phyloP scores from a whole-genome alignment of 2,797 vertebrate genomes.

The Onychomys arenicola region DNA sequence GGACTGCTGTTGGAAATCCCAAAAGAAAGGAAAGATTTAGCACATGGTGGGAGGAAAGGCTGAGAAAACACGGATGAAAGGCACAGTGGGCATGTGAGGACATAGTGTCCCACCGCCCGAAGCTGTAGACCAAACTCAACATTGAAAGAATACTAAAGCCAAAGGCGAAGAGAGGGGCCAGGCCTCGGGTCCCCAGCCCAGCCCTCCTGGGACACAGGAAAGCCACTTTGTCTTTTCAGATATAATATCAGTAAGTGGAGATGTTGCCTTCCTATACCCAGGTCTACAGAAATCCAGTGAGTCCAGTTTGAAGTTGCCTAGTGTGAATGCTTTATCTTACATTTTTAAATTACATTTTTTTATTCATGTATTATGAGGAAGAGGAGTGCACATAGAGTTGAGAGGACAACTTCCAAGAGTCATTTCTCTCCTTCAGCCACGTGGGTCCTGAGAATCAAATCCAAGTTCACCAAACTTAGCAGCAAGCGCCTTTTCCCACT shows the following conservation, averaged over 20 bases:
- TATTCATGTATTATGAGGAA: background rate
- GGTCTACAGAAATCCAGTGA: background rate
- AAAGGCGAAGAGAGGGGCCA: background rate
- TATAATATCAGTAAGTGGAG: background rate
- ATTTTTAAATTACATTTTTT: background rate
- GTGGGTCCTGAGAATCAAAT: background rate
- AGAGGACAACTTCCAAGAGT: background rate
- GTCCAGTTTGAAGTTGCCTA: background rate
- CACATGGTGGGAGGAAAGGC: background rate
- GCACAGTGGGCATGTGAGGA: background rate
- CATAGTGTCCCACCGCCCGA: background rate
- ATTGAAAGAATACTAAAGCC: background rate
- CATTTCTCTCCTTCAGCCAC: background rate
- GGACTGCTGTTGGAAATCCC: background rate
- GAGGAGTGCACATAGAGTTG: background rate
- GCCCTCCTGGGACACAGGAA: background rate
- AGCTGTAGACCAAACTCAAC: background rate
- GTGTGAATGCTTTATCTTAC: background rate
- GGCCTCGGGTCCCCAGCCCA: background rate
- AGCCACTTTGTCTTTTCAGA: background rate
- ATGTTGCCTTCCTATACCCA: background rate
- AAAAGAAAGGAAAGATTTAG: background rate
- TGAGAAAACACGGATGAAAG: background rate
- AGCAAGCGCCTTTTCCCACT: background rate
- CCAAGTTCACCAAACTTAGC: background rate